Evolutionary conservation across 2,888 invertebrate species (phyloP), one percentile per base, ranked within the genome.

Genomic region (Mactromeris polynyma): DNA sequence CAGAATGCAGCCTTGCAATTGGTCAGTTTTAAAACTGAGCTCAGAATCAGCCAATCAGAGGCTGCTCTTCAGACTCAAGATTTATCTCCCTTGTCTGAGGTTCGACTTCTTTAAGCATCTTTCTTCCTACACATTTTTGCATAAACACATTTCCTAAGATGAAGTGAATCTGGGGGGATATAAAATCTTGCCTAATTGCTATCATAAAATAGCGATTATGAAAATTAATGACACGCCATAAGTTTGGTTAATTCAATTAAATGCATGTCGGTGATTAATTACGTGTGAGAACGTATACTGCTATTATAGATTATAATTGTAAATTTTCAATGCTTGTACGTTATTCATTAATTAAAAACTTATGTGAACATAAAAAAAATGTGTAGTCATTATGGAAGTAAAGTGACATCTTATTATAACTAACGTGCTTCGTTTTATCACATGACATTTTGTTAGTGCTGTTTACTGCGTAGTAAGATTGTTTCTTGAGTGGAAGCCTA

Each of bases 121-220:
- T 46, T 46, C 46, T 46, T 46, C 46, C 42, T n/a, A 11, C 11
- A 58, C n/a, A 58, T 64, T 64, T n/a, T 64, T 64, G 58, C 58
- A 6, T 64, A 64, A 64, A 64, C 26, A 26, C n/a, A 64, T 26
- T 64, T 64, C n/a, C 26, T 33, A 19, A 33, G 73, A 73, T 36
- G 17, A 73, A 73, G n/a, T 33, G 19, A 33, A 36, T 1, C 33
- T 73, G 11, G 17, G 3, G 4, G 73, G 36, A 73, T 36, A 73
- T 73, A 73, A 73, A 73, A 73, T 73, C 73, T 73, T 73, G 17
- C 73, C 36, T 36, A 73, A 73, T 73, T 73, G 73, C 73, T 33
- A 19, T 73, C 36, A 36, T 73, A 73, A 73, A 73, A 73, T 73
- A 73, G 33, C 17, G 33, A 73, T 73, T 73, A 73, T 73, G 73